Evolutionary conservation across 2,888 invertebrate species (phyloP).

Genomic region (Agrilus mali): DNA sequence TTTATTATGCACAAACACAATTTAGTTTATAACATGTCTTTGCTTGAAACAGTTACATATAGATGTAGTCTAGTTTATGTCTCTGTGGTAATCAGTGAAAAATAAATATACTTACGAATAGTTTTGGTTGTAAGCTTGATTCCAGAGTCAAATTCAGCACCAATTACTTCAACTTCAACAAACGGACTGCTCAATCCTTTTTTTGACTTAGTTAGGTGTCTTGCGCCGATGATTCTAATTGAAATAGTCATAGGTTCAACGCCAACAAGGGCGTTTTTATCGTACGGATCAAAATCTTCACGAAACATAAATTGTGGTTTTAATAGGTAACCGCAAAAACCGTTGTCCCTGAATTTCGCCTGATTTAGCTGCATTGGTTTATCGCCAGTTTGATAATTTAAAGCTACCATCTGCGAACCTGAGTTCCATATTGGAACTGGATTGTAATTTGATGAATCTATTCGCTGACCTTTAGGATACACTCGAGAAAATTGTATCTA

Average conservation of each 20-base stretch:
- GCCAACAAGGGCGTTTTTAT: constrained; percentile 45
- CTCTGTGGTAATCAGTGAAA: no score
- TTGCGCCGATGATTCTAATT: constrained; percentile 74
- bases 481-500: constrained; percentile 79
- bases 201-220: constrained; percentile 76
- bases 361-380: constrained; percentile 94
- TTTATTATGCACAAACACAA: no score
- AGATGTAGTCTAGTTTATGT: no score
- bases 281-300: constrained; percentile 68
- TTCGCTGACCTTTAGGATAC: constrained; percentile 87
- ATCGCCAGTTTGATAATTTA: constrained; percentile 95
- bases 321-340: constrained; percentile 82
- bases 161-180: constrained; percentile 82
- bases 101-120: constrained; percentile 48
- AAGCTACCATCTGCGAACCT: constrained; percentile 93
- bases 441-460: constrained; percentile 96
- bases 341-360: constrained; percentile 86
- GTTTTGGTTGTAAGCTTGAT: constrained; percentile 75
- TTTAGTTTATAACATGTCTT: no score
- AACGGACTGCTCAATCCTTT: constrained; percentile 81
- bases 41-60: neutral
- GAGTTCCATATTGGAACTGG: constrained; percentile 92
- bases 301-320: constrained; percentile 82
- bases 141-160: constrained; percentile 77
- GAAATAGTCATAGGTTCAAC: constrained; percentile 50